Evolutionary conservation across 2,888 invertebrate genomes (phyloP).

Genomic region (Netelia inedita): DNA sequence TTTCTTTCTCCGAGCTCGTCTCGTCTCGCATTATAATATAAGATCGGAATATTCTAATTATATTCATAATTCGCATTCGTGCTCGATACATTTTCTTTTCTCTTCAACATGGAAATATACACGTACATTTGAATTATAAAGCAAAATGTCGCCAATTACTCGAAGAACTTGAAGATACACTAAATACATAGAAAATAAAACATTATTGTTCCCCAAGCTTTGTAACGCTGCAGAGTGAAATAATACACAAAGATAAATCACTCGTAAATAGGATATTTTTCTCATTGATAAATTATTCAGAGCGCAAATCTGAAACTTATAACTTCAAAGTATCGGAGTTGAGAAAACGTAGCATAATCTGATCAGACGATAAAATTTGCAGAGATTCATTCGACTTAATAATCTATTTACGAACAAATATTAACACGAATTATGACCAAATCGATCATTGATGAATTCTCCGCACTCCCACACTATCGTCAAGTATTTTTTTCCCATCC

Average conservation of each 20-base stretch:
- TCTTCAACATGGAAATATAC: constrained; percentile 10
- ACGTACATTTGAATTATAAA: constrained; percentile 27
- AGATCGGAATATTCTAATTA: constrained; percentile 30
- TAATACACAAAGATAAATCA: background rate
- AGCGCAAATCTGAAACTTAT: no score
- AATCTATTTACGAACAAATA: constrained; percentile 60
- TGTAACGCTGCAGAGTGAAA: background rate
- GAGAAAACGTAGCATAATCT: constrained; percentile 24
- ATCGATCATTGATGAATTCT: constrained; percentile 43
- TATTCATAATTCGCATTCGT: constrained; percentile 44
- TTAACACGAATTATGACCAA: constrained; percentile 61
- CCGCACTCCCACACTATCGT: constrained; percentile 16
- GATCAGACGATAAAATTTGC: constrained; percentile 35
- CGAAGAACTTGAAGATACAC: background rate
- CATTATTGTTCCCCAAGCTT: background rate
- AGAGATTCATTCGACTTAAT: constrained; percentile 53
- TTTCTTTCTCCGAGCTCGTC: constrained; percentile 14
- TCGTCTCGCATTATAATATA: background rate
- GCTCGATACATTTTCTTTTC: constrained; percentile 38
- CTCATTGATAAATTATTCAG: background rate
- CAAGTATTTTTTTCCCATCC: background rate
- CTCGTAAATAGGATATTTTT: background rate
- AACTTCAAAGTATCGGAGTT: background rate
- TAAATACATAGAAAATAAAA: background rate
- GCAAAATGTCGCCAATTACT: background rate